Conservation (phyloP, 2,113 vertebrate genomes). For the Danio rerio region GRCz12tu NC_133182.1:48100501-48101000, state of each 20-base stretch:
- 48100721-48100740: constrained; percentile 31
- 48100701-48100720: constrained; percentile 60
- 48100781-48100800: constrained; percentile 91
- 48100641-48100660: constrained; percentile 62
- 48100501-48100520: constrained; percentile 64
- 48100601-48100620: constrained; percentile 81
- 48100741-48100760: constrained; percentile 15
- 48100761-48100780: constrained; percentile 26
- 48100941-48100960: constrained; percentile 90
- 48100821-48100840: constrained; percentile 99
- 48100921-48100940: constrained; percentile 81
- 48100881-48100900: constrained; percentile 97
- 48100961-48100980: constrained; percentile 67
- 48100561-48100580: constrained; percentile 78
- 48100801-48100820: constrained; percentile 99
- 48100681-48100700: constrained; percentile 53
- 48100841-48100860: constrained; percentile 82
- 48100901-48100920: constrained; percentile 91
- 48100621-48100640: constrained; percentile 70
- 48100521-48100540: constrained; percentile 70
- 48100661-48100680: constrained; percentile 41
- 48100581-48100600: constrained; percentile 88
- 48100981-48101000: constrained; percentile 49
- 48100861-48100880: constrained; percentile 98
- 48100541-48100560: constrained; percentile 74